Base-by-base conservation (phyloP, 2,888 invertebrate species). In the Synanthedon tipuliformis region DNA sequence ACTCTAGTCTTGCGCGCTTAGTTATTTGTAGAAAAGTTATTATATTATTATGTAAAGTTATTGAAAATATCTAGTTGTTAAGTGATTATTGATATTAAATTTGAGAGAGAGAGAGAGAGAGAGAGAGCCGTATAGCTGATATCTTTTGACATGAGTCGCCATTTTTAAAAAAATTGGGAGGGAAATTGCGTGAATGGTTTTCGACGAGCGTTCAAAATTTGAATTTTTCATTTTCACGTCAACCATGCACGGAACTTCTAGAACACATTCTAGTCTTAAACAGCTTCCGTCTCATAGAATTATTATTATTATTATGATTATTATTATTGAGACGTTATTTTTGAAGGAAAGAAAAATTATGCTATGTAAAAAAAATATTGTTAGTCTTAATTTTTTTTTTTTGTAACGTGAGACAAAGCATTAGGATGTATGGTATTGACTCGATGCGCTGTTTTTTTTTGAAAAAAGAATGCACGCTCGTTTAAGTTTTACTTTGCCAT, bases 1-100 rank as follows among this genome's bases (percentile, higher is more conserved):
- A 78, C 69, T 85, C 84, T 85, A 85, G 85, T 84, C 85, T 73
- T 59, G 77, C 81, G 76, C 81, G 76, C 75, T 13, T 45, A 45
- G 45, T 13, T 45, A 12, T 12, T 45, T 45, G 15, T 45, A 58
- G 65, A 60, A 69, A 69, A 68, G 23, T 65, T 73, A 71, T 18
- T 2, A 18, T 18, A 18, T 18, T 18, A 18, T 18, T 78, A 78
- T 74, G 72, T 78, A 79, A 78, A 76, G 65, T 70, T 71, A 66
- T 63, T 68, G 66, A 69, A 71, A 69, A 69, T 73, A 72, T 68
- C 59, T 75, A 75, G 63, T 18, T 51, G 13, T 61, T 78, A 80
- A 79, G 74, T 67, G 11, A 75, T 72, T 75, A 75, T 34, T 63
- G 70, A 75, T 78, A 75, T 76, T 71, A 63, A 61, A 60, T 60